Evolutionary conservation across 2,113 vertebrate genomes (phyloP).

Genomic region (Boulengeromyrus knoepffleri): DNA sequence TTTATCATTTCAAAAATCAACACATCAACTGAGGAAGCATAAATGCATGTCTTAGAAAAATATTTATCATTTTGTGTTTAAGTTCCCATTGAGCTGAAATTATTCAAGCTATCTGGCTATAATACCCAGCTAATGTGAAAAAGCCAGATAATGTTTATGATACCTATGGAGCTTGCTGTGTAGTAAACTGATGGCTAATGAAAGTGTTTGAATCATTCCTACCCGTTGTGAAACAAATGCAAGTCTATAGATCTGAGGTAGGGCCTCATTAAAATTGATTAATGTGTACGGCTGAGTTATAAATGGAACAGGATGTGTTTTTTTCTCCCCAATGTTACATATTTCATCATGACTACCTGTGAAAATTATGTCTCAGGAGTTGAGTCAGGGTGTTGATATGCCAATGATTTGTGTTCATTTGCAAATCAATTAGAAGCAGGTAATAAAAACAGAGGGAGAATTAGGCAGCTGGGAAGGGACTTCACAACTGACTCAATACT

Average conservation of each 20-base stretch:
- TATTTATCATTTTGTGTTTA: not conserved
- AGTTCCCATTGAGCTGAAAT: not conserved
- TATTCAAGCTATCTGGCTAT: not conserved
- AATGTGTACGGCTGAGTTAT: not conserved
- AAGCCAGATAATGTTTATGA: not conserved
- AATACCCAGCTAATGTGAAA: not conserved
- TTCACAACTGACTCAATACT: not conserved
- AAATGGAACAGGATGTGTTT: not conserved
- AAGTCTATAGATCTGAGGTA: not conserved
- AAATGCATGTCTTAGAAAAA: not conserved
- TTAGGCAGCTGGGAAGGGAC: not conserved
- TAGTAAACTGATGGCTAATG: not conserved
- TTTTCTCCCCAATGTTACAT: not conserved
- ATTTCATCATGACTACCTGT: not conserved
- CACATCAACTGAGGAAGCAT: not conserved
- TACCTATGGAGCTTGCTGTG: not conserved
- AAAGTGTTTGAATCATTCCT: not conserved
- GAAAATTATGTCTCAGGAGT: not conserved
- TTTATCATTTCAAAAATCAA: not conserved
- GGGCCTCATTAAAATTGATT: not conserved
- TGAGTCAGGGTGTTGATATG: not conserved
- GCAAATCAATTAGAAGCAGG: not conserved
- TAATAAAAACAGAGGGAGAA: not conserved
- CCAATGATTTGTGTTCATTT: not conserved
- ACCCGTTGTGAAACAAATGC: not conserved